Conservation (phyloP, 2,113 vertebrate genomes). For the Mustela nigripes region DNA sequence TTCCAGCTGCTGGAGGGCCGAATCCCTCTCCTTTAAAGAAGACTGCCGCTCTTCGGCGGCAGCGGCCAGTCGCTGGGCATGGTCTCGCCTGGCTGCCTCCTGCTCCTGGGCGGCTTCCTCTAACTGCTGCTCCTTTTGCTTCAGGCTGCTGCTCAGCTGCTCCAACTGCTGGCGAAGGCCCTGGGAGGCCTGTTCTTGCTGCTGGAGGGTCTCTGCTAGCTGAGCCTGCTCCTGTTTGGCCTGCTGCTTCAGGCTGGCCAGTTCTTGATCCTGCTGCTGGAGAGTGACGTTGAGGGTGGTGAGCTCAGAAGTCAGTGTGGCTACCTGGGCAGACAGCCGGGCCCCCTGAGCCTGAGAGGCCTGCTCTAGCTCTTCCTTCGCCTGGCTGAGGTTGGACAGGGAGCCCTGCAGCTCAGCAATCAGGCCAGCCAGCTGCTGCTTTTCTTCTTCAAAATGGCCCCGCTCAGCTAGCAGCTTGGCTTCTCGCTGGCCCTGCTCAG, state of each 20-base stretch:
- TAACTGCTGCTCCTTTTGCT: conserved; percentile 78
- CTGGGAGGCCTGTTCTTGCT: conserved; percentile 76
- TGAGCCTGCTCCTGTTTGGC: conserved; percentile 80
- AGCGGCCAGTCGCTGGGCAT: conserved; percentile 57
- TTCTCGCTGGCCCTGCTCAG: conserved; percentile 82
- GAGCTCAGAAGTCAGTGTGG: conserved; percentile 86
- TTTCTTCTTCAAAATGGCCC: conserved; percentile 86
- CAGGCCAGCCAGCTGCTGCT: conserved; percentile 83
- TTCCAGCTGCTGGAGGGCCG: conserved; percentile 82
- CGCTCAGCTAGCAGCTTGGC: conserved; percentile 80
- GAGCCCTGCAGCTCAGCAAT: conserved; percentile 87
- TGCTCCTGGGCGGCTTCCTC: conserved; percentile 58
- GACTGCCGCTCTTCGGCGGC: conserved; percentile 61
- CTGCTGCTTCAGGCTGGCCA: conserved; percentile 80
- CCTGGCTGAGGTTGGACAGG: conserved; percentile 80
- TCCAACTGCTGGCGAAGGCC: conserved; percentile 82
- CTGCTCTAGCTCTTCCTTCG: conserved; percentile 87
- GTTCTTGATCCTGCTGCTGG: conserved; percentile 86
- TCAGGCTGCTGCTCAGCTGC: conserved; percentile 79
- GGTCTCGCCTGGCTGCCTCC: conserved; percentile 30
- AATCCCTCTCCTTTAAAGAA: conserved; percentile 81
- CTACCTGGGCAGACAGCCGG: conserved; percentile 83
- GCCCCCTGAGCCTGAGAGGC: conserved; percentile 80
- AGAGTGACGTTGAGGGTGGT: conserved; percentile 83
- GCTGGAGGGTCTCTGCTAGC: conserved; percentile 74